Percentiles rank a stretch among this genome's conserved stretches.
Conservation (phyloP, 1,140 invertebrate species). For the Hyles vespertilio region DNA sequence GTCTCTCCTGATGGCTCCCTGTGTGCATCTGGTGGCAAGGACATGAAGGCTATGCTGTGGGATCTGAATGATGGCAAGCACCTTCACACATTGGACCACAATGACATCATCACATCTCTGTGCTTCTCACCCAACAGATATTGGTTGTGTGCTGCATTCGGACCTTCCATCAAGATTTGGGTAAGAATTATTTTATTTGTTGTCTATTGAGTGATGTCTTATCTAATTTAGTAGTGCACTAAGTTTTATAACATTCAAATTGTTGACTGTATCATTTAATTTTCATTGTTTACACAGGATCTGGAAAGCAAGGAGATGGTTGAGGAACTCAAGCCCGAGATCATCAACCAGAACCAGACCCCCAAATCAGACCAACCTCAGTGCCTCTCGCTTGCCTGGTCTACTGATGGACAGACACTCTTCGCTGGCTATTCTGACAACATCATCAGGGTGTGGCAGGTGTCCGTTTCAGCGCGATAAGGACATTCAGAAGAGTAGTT, state of each 20-base stretch:
- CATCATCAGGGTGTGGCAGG: constrained; percentile 99
- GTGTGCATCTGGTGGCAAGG: constrained; percentile 99
- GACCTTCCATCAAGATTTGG: constrained; percentile 99
- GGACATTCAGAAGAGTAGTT: constrained; percentile 45
- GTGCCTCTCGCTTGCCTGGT: constrained; percentile 99
- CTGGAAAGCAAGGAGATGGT: constrained; percentile 99
- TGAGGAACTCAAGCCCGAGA: constrained; percentile 97
- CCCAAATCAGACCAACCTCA: constrained; percentile 93
- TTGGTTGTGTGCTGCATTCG: constrained; percentile 99
- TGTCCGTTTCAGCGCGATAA: constrained; percentile 87
- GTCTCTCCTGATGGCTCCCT: constrained; percentile 99
- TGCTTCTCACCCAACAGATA: constrained; percentile 99
- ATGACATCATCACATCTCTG: constrained; percentile 98
- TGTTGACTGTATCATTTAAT: not conserved
- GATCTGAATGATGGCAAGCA: constrained; percentile 99
- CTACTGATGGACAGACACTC: constrained; percentile 98
- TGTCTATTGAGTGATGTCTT: no score
- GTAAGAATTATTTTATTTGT: constrained; percentile 48
- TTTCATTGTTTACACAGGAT: constrained; percentile 80
- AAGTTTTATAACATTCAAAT: not conserved
- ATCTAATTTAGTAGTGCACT: not conserved
- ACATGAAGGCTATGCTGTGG: constrained; percentile 99
- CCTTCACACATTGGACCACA: constrained; percentile 98
- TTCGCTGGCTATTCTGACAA: constrained; percentile 99
- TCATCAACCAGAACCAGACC: constrained; percentile 81